phyloP scores from a whole-genome alignment of 2,888 invertebrate genomes.

The Oscheius sp. region DNA sequence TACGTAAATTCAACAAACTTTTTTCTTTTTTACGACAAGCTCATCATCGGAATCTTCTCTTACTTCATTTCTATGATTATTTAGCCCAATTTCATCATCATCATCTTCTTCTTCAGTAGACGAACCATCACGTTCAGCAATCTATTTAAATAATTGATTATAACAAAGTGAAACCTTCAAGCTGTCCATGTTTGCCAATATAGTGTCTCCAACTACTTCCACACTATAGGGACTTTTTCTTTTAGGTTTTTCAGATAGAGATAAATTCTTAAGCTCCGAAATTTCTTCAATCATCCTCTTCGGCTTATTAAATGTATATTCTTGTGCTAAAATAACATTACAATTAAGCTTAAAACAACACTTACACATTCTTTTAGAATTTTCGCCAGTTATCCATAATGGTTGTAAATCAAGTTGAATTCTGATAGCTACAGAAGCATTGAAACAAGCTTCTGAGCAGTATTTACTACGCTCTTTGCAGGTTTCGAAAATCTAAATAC shows the following conservation, averaged over 20 bases:
- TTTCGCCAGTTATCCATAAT: slow-evolving; percentile 49
- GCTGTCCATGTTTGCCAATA: background rate
- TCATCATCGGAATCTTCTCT: slow-evolving; percentile 19
- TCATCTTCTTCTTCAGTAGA: slow-evolving; percentile 7
- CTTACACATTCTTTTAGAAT: slow-evolving; percentile 10
- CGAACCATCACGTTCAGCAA: slow-evolving; percentile 16
- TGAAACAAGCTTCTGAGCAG: slow-evolving; percentile 44
- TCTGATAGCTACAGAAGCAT: slow-evolving; percentile 36
- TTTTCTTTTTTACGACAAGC: background rate
- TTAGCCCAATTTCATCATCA: no score
- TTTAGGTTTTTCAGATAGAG: background rate
- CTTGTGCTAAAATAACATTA: background rate
- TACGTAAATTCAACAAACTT: background rate
- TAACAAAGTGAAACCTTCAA: slow-evolving; percentile 10
- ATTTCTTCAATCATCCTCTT: slow-evolving; percentile 19
- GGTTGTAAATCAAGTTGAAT: slow-evolving; percentile 46
- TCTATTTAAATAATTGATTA: background rate
- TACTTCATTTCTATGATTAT: no score
- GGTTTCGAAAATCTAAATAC: slow-evolving; percentile 42
- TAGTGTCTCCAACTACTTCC: slow-evolving; percentile 11
- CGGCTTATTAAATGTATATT: slow-evolving; percentile 7
- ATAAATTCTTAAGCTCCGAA: background rate
- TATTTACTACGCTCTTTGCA: slow-evolving; percentile 45
- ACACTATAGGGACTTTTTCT: background rate
- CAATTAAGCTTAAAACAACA: background rate